Evolutionary conservation across 2,113 vertebrate genomes (phyloP), one percentile per base, ranked within the genome.

Genomic region (Danionella cerebrum): DNA sequence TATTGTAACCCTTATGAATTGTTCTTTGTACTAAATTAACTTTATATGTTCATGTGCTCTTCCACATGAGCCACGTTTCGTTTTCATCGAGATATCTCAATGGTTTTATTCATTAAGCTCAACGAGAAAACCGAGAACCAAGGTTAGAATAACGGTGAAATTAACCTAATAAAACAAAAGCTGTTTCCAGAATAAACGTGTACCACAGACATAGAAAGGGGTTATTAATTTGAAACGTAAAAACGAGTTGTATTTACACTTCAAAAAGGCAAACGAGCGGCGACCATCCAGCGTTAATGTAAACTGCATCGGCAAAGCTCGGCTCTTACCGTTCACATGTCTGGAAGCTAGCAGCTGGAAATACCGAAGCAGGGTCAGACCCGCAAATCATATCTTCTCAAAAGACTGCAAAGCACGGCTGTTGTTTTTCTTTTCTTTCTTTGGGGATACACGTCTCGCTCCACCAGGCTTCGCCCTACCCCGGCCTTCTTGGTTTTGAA

Each of bases 1-100:
- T n/a, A n/a, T n/a, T n/a, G n/a, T n/a, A n/a, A n/a, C n/a, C n/a
- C n/a, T n/a, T n/a, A n/a, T n/a, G n/a, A n/a, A n/a, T n/a, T n/a
- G n/a, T n/a, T n/a, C n/a, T n/a, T n/a, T n/a, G n/a, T n/a, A n/a
- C n/a, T n/a, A n/a, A n/a, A n/a, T n/a, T n/a, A n/a, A n/a, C n/a
- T n/a, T n/a, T n/a, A n/a, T n/a, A n/a, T n/a, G n/a, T n/a, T n/a
- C n/a, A n/a, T n/a, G n/a, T n/a, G n/a, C n/a, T n/a, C n/a, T n/a
- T n/a, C n/a, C n/a, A n/a, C n/a, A n/a, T n/a, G 25, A 54, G 55
- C 68, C 73, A 71, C 68, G 68, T 75, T 75, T 75, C 41, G 6
- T 75, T 75, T 66, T 55, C 55, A 67, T 44, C 31, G 57, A 47
- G 10, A 29, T 44, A 39, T 36, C 45, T 24, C 36, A 39, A 44